Evolutionary conservation across 2,797 vertebrate genomes (phyloP), one percentile per base, ranked within the genome.

Genomic region (Scleropages formosus): DNA sequence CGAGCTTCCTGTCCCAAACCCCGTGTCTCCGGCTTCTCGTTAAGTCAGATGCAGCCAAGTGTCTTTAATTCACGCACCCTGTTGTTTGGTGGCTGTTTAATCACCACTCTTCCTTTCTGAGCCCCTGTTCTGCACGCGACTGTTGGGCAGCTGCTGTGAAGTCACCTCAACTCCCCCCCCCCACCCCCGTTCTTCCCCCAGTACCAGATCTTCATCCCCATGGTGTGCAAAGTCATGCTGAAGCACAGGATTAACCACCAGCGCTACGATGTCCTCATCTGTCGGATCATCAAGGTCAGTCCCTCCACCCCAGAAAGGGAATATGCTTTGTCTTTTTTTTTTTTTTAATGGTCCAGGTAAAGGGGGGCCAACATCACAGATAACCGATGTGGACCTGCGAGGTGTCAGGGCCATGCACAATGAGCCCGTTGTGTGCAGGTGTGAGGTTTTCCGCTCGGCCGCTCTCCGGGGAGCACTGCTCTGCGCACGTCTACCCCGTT

Each of bases 141-240:
- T 39, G 31, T 20, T 47, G 6, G 66, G 44, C 11, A 20, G 8
- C 22, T 39, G 44, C 20, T 9, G 49, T 56, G 53, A 70, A 56
- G 16, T 15, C 7, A 26, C 44, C 16, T 26, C 16, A 16, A 67
- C 22, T 39, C 66, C 56, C 47, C 8, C 13, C 56, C 56, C 53
- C 49, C 70, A 24, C 49, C 56, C 59, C 12, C 7, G 3, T 24
- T 46, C 81, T 12, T 77, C 85, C 81, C 83, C 68, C 85, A 99
- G 98, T 99, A 98, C 84, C 96, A 99, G 79, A 99, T 99, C 83
- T 99, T 99, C 84, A 98, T 99, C 78, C 97, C 98, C 0, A 99
- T 99, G 98, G 98, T 99, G 83, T 98, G 98, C 85, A 99, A 99
- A 89, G 96, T 99, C 51, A 93, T 99, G 88, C 90, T 96, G 82